Percentiles rank a stretch among this genome's conserved stretches.
phyloP scores from a whole-genome alignment of 1,140 invertebrate species.

The Medauroidea extradentata region DNA sequence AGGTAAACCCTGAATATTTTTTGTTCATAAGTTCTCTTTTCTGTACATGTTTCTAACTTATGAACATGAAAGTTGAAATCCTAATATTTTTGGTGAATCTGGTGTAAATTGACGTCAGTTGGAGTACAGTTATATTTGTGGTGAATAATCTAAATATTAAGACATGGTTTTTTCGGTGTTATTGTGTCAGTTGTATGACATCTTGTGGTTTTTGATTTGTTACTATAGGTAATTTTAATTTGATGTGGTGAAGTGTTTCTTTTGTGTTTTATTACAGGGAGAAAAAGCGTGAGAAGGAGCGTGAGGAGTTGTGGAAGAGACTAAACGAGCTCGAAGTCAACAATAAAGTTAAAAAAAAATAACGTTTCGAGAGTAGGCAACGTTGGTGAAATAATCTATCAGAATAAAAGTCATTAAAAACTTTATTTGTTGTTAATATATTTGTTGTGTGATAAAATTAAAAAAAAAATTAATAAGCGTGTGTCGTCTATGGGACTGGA shows the following conservation, averaged over 20 bases:
- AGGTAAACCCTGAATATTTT: too few species aligned
- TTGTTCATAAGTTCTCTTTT: too few species aligned
- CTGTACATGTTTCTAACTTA: too few species aligned
- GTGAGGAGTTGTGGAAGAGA: constrained; percentile 92
- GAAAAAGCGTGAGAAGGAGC: constrained; percentile 90
- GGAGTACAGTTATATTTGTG: too few species aligned
- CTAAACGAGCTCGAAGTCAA: constrained; percentile 67
- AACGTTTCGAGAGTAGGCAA: background rate
- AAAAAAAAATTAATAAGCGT: too few species aligned
- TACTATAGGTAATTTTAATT: constrained; percentile 11
- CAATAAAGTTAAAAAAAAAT: constrained; percentile 23
- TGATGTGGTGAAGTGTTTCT: background rate
- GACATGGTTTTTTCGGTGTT: too few species aligned
- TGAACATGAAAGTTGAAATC: too few species aligned
- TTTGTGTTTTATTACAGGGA: constrained; percentile 59
- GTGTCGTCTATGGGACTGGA: too few species aligned
- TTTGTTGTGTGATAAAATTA: constrained; percentile 21
- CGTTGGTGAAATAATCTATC: constrained; percentile 6
- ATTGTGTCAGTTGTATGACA: too few species aligned
- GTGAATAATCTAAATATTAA: too few species aligned
- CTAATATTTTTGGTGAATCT: too few species aligned
- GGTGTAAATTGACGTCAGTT: too few species aligned
- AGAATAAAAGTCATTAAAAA: constrained; percentile 19
- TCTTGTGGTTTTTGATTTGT: background rate
- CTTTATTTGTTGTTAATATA: constrained; percentile 24